Conservation (phyloP, 2,888 invertebrate species). For the Nesidiocoris tenuis region DNA sequence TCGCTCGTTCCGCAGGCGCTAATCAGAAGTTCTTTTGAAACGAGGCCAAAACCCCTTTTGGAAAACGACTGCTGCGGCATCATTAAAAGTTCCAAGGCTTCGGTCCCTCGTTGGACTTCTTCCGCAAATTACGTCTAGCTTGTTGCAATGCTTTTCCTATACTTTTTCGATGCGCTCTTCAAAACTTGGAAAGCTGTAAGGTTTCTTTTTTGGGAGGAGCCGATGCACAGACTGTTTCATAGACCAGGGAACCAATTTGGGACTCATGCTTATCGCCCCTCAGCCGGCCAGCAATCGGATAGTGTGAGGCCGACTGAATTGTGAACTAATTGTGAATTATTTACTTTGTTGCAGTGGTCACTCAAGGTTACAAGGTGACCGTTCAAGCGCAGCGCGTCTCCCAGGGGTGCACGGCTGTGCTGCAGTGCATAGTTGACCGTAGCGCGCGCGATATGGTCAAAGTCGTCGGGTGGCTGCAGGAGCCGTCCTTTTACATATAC, state of each 20-base stretch:
- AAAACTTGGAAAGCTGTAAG: no score
- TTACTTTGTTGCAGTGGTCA: slow-evolving; percentile 63
- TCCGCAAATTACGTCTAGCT: neutral
- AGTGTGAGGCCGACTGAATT: no score
- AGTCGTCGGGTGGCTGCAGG: slow-evolving; percentile 74
- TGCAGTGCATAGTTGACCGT: slow-evolving; percentile 70
- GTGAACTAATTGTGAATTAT: no score
- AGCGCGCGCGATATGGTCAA: slow-evolving; percentile 72
- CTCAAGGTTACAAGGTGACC: slow-evolving; percentile 71
- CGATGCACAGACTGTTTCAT: no score
- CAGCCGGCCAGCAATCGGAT: no score
- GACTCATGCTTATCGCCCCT: no score
- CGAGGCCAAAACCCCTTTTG: neutral
- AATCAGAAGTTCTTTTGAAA: neutral
- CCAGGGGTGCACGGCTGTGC: slow-evolving; percentile 70
- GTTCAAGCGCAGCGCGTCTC: slow-evolving; percentile 66
- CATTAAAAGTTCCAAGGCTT: neutral
- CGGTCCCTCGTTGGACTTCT: neutral
- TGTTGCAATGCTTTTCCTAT: no score
- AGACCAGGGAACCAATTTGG: no score
- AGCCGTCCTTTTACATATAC: slow-evolving; percentile 71
- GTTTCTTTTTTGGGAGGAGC: no score
- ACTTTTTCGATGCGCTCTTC: no score
- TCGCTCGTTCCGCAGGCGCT: neutral
- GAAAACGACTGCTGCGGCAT: neutral